Conservation (phyloP, 2,888 invertebrate species). For the Torymus auratus region DNA sequence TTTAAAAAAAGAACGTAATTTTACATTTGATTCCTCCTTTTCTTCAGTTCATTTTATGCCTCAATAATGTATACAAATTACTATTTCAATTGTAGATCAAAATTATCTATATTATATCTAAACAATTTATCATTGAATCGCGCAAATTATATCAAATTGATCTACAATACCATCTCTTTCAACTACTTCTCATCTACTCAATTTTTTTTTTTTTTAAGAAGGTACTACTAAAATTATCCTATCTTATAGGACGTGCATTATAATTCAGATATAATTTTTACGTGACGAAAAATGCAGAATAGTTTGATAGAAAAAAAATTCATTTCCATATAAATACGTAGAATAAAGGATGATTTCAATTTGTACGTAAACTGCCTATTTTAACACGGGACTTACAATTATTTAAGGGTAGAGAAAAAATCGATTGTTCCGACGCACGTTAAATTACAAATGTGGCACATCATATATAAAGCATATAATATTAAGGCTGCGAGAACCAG, state of each 20-base stretch:
- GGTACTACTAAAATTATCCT: slow-evolving; percentile 11
- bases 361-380: slow-evolving; percentile 43
- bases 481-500: slow-evolving; percentile 49
- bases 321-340: slow-evolving; percentile 29
- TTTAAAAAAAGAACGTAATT: slow-evolving; percentile 29
- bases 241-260: slow-evolving; percentile 43
- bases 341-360: slow-evolving; percentile 40
- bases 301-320: slow-evolving; percentile 35
- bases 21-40: slow-evolving; percentile 24
- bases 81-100: slow-evolving; percentile 29
- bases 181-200: neutral
- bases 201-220: neutral
- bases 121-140: slow-evolving; percentile 23
- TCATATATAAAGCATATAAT: slow-evolving; percentile 55
- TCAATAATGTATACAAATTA: slow-evolving; percentile 25
- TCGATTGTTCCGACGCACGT: slow-evolving; percentile 53
- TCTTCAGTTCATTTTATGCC: slow-evolving; percentile 44
- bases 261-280: slow-evolving; percentile 40
- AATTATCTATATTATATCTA: slow-evolving; percentile 35
- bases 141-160: slow-evolving; percentile 27
- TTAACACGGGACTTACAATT: slow-evolving; percentile 44
- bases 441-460: slow-evolving; percentile 59
- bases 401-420: slow-evolving; percentile 48
- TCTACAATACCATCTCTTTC: slow-evolving; percentile 18
- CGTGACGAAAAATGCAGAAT: slow-evolving; percentile 46